Base-by-base conservation (phyloP, 2,797 vertebrate genomes). In the Jordanella pulchra region DNA sequence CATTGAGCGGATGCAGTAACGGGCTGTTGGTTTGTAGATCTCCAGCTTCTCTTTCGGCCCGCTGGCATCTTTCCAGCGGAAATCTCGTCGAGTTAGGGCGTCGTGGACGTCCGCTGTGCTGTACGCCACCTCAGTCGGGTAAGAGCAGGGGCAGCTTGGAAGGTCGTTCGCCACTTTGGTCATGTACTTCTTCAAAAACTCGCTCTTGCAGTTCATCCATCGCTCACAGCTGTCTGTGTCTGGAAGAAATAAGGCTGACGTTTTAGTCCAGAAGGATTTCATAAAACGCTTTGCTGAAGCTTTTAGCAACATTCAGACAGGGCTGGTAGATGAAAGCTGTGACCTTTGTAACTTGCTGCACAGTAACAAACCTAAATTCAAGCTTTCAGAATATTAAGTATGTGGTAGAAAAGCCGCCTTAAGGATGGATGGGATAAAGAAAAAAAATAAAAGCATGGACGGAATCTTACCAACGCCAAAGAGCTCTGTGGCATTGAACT, bases 401-500 rank as follows among this genome's bases (percentile, higher is more conserved):
- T 79, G 80, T 72, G 63, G 35, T 65, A 69, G 72, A 73, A 81
- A 74, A 61, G 17, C 81, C 48, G 72, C 86, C 67, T 78, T 72
- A 86, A 72, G 68, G 72, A 86, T n/a, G 69, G 81, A 89, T 77
- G 60, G 72, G 79, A 45, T 81, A 72, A 15, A 53, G 13, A 69
- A 69, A 69, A 58, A 53, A 51, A 78, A 51, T 39, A 39, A 39
- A 39, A 39, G 35, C 35, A 55, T 1, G 53, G 75, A 75, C 53
- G 76, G 65, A 72, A 56, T 82, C 97, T 96, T 95, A 98, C 97
- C 97, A 39, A 98, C 95, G 91, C 97, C 97, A 93, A 99, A 99
- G 56, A 99, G 95, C 79, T 97, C 98, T 64, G 97, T 99, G 73
- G 97, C 96, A 11, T 99, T 99, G 92, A 98, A 98, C 77, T 97